Conservation (phyloP, 2,888 invertebrate genomes). For the Archips crataeganus region DNA sequence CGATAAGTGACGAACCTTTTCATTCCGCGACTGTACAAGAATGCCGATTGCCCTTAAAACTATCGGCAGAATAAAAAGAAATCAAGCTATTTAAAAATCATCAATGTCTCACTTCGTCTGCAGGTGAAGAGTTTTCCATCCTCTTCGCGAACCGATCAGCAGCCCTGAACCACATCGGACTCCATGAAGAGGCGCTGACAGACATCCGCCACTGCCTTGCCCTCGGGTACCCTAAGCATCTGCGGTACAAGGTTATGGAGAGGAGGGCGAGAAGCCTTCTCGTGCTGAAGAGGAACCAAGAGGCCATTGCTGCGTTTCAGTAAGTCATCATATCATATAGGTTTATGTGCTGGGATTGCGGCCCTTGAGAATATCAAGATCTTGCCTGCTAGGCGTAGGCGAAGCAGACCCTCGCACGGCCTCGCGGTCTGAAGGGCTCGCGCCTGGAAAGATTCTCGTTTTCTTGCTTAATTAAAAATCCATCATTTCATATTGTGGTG, state of each 20-base stretch:
- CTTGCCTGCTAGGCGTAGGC: too few relatives aligned
- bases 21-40: too few relatives aligned
- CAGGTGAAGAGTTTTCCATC: conserved; percentile 88
- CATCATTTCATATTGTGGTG: too few relatives aligned
- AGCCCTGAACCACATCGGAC: conserved; percentile 89
- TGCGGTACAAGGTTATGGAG: conserved; percentile 91
- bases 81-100: background rate
- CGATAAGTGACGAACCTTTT: too few relatives aligned
- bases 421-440: too few relatives aligned
- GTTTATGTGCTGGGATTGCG: too few relatives aligned
- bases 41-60: too few relatives aligned
- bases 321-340: conserved; percentile 54
- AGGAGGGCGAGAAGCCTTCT: conserved; percentile 90
- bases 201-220: conserved; percentile 90
- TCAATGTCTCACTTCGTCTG: conserved; percentile 43
- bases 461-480: too few relatives aligned
- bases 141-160: conserved; percentile 93
- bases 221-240: conserved; percentile 89
- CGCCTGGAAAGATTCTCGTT: too few relatives aligned
- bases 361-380: too few relatives aligned
- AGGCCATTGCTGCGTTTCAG: conserved; percentile 88
- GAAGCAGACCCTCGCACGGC: too few relatives aligned
- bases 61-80: too few relatives aligned
- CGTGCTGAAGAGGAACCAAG: conserved; percentile 87
- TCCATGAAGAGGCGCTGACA: conserved; percentile 88